A percentile compares a stretch with the other conserved stretches of the same genome.
These are phyloP conservation scores for Lagodon rhomboides DNA, from an alignment of 2,797 vertebrate species.

Conservation along the genomic window DNA sequence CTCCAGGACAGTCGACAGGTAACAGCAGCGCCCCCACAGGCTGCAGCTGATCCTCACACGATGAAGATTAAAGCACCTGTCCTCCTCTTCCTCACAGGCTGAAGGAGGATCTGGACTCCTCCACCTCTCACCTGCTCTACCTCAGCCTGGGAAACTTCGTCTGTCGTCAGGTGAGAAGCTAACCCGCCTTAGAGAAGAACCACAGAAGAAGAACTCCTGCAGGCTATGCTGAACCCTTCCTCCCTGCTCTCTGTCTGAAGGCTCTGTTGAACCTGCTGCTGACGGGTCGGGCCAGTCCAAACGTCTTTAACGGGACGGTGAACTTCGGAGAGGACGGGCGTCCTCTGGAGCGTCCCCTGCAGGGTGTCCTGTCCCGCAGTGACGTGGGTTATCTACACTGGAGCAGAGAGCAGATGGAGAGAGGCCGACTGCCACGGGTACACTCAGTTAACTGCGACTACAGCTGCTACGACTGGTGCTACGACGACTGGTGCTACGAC, in stretches of 20 bases:
- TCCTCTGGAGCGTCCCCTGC: constrained; percentile 67
- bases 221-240: not conserved
- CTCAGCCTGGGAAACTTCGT: constrained; percentile 78
- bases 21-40: not conserved
- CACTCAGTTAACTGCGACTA: not conserved
- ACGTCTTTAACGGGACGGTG: constrained; percentile 84
- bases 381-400: constrained; percentile 89
- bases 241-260: constrained; percentile 66
- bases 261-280: constrained; percentile 89
- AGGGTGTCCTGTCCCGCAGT: constrained; percentile 82
- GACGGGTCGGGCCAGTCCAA: constrained; percentile 85
- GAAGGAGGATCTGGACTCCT: constrained; percentile 84
- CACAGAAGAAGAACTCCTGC: not conserved
- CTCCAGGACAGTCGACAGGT: constrained; percentile 91
- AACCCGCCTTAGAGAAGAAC: not conserved
- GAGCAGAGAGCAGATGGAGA: constrained; percentile 72
- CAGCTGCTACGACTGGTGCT: too few relatives aligned
- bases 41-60: not conserved
- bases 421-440: constrained; percentile 72
- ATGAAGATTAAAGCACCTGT: not conserved
- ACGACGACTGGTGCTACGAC: too few relatives aligned
- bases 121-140: constrained; percentile 83
- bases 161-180: constrained; percentile 86
- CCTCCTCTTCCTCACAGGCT: constrained; percentile 76
- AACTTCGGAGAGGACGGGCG: constrained; percentile 59